phyloP scores from a whole-genome alignment of 2,113 vertebrate genomes.

The Apodemus sylvaticus region DNA sequence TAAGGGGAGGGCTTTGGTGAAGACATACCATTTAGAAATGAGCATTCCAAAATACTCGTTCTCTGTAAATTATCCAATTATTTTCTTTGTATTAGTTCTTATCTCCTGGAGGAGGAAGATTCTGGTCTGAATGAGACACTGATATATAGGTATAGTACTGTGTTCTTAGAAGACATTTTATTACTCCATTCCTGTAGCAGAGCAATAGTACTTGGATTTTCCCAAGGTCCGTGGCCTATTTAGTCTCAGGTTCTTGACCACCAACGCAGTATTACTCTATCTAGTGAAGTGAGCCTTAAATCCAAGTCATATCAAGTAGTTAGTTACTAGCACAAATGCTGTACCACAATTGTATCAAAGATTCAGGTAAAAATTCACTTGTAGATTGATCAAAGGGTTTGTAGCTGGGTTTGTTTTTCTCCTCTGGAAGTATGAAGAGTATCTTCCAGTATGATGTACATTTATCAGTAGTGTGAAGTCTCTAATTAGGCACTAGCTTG shows the following conservation, averaged over 20 bases:
- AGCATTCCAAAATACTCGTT: neutral
- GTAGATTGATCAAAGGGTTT: neutral
- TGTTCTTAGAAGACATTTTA: neutral
- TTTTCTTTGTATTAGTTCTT: neutral
- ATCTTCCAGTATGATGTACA: neutral
- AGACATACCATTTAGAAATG: neutral
- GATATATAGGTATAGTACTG: neutral
- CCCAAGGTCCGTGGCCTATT: neutral
- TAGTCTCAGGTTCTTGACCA: neutral
- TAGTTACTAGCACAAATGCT: neutral
- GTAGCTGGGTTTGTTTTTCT: neutral
- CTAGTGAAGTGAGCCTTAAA: neutral
- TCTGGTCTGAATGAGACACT: neutral
- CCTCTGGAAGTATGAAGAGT: neutral
- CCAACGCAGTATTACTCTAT: neutral
- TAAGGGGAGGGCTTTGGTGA: too few species aligned
- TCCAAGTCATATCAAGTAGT: neutral
- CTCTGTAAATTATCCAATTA: neutral
- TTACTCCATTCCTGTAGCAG: neutral
- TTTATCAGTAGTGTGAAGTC: neutral
- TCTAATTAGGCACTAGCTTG: neutral
- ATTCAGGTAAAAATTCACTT: too few species aligned
- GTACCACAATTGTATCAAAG: neutral
- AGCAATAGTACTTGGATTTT: neutral
- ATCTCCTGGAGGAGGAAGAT: neutral